A percentile compares a stretch with the other conserved stretches of the same genome.
Conservation (phyloP, 1,140 invertebrate species). For the Trichomalopsis sarcophagae region DNA sequence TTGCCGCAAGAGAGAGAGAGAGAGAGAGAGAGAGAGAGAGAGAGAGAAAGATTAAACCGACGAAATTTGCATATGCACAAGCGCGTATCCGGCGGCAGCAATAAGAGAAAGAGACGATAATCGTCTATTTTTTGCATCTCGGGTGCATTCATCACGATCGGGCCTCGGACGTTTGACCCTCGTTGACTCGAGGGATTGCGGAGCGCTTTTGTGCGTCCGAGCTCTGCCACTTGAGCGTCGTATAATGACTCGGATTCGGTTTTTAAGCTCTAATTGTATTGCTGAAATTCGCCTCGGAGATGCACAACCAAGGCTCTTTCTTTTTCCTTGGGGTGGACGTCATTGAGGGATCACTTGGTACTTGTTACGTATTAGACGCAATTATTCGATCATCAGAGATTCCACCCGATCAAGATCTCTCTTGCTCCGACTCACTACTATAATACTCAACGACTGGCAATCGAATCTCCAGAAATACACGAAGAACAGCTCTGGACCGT, state of each 20-base stretch:
- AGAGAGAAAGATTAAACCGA: neutral
- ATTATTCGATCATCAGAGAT: too few species aligned
- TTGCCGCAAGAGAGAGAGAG: neutral
- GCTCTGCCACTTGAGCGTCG: neutral
- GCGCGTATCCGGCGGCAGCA: neutral
- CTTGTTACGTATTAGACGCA: too few species aligned
- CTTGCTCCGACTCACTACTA: neutral
- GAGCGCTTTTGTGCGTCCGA: conserved; percentile 20
- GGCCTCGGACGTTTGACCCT: conserved; percentile 32
- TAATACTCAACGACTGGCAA: neutral
- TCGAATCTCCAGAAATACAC: conserved; percentile 38
- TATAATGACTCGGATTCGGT: conserved; percentile 37
- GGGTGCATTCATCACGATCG: conserved; percentile 20
- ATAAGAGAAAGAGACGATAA: neutral
- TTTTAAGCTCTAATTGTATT: conserved; percentile 36
- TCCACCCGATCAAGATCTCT: too few species aligned
- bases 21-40: too few species aligned
- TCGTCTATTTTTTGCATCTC: conserved; percentile 26
- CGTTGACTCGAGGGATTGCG: conserved; percentile 31
- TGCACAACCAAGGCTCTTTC: too few species aligned
- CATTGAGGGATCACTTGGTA: too few species aligned
- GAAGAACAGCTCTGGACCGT: neutral
- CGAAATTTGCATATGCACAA: conserved; percentile 12
- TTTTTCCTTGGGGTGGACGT: too few species aligned
- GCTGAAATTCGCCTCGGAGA: neutral